Conservation (phyloP, 2,888 invertebrate genomes). For the Phyto melanocephala region DNA sequence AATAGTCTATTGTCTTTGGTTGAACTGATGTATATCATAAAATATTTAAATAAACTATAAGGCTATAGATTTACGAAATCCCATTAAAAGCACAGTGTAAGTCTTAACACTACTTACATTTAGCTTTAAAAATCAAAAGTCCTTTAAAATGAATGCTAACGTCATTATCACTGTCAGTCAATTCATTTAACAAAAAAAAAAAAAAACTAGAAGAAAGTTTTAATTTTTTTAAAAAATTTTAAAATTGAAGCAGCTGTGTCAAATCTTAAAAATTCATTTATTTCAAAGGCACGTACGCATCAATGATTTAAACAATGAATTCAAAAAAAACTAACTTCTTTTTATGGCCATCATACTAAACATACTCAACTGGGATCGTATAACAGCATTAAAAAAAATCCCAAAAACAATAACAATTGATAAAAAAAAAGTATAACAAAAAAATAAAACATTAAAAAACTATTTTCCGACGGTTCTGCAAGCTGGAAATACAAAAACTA, state of each 20-base stretch:
- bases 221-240: not conserved
- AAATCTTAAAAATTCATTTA: conserved; percentile 45
- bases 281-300: conserved; percentile 58
- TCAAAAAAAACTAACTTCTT: conserved; percentile 36
- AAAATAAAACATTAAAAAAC: conserved; percentile 59
- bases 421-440: not conserved
- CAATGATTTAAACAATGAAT: conserved; percentile 35
- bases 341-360: conserved; percentile 19
- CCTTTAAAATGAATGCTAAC: conserved; percentile 22
- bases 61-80: too few relatives aligned
- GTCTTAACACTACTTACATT: conserved; percentile 32
- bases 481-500: conserved; percentile 35
- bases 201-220: not conserved
- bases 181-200: conserved; percentile 4
- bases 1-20: too few relatives aligned
- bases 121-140: conserved; percentile 57
- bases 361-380: conserved; percentile 48
- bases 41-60: too few relatives aligned
- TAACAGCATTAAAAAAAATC: conserved; percentile 36
- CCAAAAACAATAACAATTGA: conserved; percentile 23
- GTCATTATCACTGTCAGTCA: not conserved
- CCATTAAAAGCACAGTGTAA: not conserved
- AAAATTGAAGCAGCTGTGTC: conserved; percentile 43
- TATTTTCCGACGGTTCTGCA: conserved; percentile 55
- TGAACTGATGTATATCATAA: too few relatives aligned